Base-by-base conservation (phyloP, 1,140 invertebrate species). In the Vanessa tameamea region DNA sequence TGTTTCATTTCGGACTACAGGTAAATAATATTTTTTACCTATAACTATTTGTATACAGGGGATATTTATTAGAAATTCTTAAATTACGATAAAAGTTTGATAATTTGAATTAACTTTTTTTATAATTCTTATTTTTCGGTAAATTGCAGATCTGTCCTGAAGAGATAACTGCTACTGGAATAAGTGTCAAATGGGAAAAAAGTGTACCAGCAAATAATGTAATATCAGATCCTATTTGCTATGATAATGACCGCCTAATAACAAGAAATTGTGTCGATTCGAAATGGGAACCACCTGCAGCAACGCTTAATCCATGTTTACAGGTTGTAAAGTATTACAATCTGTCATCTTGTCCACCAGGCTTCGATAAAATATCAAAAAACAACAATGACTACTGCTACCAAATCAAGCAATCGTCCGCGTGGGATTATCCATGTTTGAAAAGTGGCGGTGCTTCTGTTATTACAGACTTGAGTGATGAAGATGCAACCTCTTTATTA, bases 361-460 rank as follows among this genome's bases (percentile, higher is more conserved):
- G 87, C 9, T 90, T 83, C 64, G 48, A 82, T 57, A 77, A 78
- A 77, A 83, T 90, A 37, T 88, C 87, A 20, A 64, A 82, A 61
- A 80, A 82, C 12, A 84, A 81, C 64, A 81, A 81, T 23, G 72
- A 84, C 53, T 87, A 86, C 64, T 91, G 89, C 73, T 91, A 86
- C 73, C 77, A 86, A 82, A 81, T 88, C 13, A 69, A 67, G 72
- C n/a, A 72, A 67, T 26, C 75, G 9, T 77, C 85, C 3, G 26
- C 72, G 9, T 91, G 89, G 89, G 73, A 87, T 64, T 83, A 76
- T 75, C 88, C 89, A 0, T 91, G 89, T 74, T 80, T 86, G n/a
- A 79, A 82, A 73, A 87, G 81, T 72, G 87, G 88, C 4, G 87
- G 84, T 61, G 87, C 86, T 67, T 83, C 86, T 20, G 78, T 87